Conservation (phyloP, 2,113 vertebrate genomes). For the Macquaria ambigua region DNA sequence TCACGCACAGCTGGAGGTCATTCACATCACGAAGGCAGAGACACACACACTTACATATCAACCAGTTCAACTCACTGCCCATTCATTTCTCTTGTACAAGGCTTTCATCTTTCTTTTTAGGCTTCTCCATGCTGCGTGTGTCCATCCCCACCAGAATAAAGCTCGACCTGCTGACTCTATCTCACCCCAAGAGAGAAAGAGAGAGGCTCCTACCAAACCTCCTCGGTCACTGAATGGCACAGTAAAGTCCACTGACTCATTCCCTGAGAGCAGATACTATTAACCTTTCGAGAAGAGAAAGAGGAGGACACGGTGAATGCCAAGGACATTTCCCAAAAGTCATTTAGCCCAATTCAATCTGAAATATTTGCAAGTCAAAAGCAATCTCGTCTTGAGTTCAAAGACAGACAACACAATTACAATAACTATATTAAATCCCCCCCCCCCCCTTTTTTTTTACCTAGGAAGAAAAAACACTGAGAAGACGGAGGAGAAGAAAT, state of each 20-base stretch:
- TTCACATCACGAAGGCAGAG: slow-evolving; percentile 1
- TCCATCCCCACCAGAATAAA: slow-evolving; percentile 25
- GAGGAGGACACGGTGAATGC: slow-evolving; percentile 55
- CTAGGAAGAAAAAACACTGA: slow-evolving; percentile 14
- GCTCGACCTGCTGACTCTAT: slow-evolving; percentile 27
- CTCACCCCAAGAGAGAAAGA: slow-evolving; percentile 7
- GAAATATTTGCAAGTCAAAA: slow-evolving; percentile 80
- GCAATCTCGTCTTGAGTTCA: slow-evolving; percentile 54
- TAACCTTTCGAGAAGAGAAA: slow-evolving; percentile 72
- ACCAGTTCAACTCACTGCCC: slow-evolving; percentile 2
- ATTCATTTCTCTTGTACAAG: slow-evolving; percentile 9
- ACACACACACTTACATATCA: neutral
- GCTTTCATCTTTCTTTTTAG: slow-evolving; percentile 30
- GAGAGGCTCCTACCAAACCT: slow-evolving; percentile 34
- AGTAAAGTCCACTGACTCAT: slow-evolving; percentile 50
- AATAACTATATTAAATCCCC: slow-evolving; percentile 44
- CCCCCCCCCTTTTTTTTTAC: neutral
- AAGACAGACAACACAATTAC: slow-evolving; percentile 67
- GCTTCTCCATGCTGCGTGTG: neutral
- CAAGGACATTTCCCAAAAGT: slow-evolving; percentile 64
- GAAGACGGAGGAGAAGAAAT: slow-evolving; percentile 32
- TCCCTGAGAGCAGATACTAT: slow-evolving; percentile 61
- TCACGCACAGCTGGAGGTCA: slow-evolving; percentile 29
- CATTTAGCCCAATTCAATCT: slow-evolving; percentile 68
- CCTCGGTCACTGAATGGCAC: slow-evolving; percentile 33